A percentile compares a stretch with the other conserved stretches of the same genome.
Evolutionary conservation across 2,113 vertebrate species (phyloP).

Genomic region (Holacanthus passer): DNA sequence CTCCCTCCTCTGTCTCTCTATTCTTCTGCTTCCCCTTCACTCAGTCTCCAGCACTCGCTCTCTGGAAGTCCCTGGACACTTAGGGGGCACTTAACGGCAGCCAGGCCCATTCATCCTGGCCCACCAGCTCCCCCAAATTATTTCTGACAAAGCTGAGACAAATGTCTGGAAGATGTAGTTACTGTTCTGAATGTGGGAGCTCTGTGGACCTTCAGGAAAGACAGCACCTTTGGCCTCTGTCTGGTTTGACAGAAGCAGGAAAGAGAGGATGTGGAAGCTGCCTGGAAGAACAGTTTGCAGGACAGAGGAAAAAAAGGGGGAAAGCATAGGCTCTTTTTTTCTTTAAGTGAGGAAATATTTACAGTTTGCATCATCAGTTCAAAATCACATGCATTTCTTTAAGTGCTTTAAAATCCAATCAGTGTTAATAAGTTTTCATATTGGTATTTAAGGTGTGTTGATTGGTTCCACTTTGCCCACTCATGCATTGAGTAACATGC

Average conservation of each 20-base stretch:
- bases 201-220: neutral
- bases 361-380: too few relatives aligned
- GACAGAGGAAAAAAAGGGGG: neutral
- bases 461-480: too few relatives aligned
- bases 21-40: conserved; percentile 30
- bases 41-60: conserved; percentile 26
- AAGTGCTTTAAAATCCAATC: too few relatives aligned
- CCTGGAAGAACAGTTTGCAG: conserved; percentile 35
- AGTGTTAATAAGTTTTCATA: too few relatives aligned
- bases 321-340: too few relatives aligned
- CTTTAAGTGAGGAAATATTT: too few relatives aligned
- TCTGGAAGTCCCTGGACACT: conserved; percentile 78
- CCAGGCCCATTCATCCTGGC: conserved; percentile 75
- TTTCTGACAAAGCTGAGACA: conserved; percentile 83
- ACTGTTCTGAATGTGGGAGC: conserved; percentile 46
- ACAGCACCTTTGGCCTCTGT: conserved; percentile 38
- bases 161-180: conserved; percentile 80
- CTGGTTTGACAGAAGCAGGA: conserved; percentile 35
- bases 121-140: conserved; percentile 80
- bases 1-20: conserved; percentile 28
- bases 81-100: conserved; percentile 81
- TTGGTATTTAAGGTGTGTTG: too few relatives aligned
- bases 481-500: too few relatives aligned
- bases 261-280: conserved; percentile 23
- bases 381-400: too few relatives aligned